Percentiles rank a stretch among this genome's conserved stretches.
These are phyloP conservation scores for Lagothrix lagotricha DNA, from an alignment of 2,797 vertebrate species.

Conservation along the genomic window DNA sequence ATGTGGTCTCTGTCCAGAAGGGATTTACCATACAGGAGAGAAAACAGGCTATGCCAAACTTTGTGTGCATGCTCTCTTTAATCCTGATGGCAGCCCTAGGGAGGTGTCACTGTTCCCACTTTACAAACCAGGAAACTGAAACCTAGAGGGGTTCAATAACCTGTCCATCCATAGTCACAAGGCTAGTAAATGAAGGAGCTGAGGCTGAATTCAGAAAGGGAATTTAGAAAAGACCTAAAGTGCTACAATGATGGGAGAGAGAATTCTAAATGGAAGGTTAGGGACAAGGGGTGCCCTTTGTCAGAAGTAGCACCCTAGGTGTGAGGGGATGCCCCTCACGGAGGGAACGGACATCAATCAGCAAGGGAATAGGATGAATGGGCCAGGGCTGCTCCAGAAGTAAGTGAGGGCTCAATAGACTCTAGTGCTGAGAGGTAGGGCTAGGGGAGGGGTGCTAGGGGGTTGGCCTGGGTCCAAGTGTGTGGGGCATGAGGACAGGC, in stretches of 20 bases:
- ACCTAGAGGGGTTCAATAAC: background rate
- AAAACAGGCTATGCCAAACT: background rate
- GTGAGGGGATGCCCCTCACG: background rate
- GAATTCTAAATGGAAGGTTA: background rate
- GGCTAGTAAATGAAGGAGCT: background rate
- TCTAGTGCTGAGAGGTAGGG: background rate
- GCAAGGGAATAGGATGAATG: too few species aligned
- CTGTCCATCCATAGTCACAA: background rate
- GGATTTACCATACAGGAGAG: background rate
- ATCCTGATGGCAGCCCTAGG: background rate
- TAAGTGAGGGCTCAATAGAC: background rate
- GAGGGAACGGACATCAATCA: too few species aligned
- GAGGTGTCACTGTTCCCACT: background rate
- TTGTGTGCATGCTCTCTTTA: too few species aligned
- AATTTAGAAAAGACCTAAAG: background rate
- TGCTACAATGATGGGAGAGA: rapidly evolving
- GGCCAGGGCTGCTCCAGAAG: background rate
- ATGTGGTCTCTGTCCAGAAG: background rate
- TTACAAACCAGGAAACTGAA: background rate
- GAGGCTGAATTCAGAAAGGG: background rate
- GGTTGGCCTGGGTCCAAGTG: background rate
- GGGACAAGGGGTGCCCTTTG: background rate
- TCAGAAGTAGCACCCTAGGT: background rate
- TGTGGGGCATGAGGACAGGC: background rate
- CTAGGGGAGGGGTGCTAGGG: background rate